Evolutionary conservation across 2,888 invertebrate genomes (phyloP).

Genomic region (Pterostichus niger): DNA sequence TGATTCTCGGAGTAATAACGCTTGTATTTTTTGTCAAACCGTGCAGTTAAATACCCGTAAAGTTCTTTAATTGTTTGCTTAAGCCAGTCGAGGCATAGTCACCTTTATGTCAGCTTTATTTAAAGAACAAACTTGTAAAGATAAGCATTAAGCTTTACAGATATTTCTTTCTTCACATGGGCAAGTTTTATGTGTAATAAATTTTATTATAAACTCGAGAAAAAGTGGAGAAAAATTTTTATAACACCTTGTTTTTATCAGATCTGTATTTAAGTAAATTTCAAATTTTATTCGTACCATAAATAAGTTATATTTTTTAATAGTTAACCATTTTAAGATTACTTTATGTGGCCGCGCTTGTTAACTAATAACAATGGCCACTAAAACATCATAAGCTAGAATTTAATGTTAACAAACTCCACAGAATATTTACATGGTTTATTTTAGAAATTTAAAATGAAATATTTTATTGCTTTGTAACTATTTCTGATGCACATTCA

Average conservation of each 20-base stretch:
- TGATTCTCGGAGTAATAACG: constrained; percentile 26
- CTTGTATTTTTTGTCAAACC: constrained; percentile 44
- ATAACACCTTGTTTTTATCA: constrained; percentile 63
- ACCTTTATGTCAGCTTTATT: constrained; percentile 30
- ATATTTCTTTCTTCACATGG: constrained; percentile 58
- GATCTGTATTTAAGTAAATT: constrained; percentile 64
- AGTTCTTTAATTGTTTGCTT: constrained; percentile 52
- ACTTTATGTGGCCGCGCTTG: constrained; percentile 10
- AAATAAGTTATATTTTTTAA: constrained; percentile 34
- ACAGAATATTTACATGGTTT: constrained; percentile 19
- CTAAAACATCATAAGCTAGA: constrained; percentile 37
- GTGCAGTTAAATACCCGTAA: constrained; percentile 38
- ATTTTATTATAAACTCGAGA: constrained; percentile 64
- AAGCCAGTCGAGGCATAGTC: constrained; percentile 8
- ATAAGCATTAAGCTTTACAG: constrained; percentile 54
- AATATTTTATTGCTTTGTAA: constrained; percentile 25
- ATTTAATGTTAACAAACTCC: constrained; percentile 8
- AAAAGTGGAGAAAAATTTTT: constrained; percentile 60
- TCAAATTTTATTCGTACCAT: constrained; percentile 52
- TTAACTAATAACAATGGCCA: constrained; percentile 44
- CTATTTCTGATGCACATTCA: constrained; percentile 30
- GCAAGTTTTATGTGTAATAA: constrained; percentile 63
- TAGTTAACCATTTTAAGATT: background rate
- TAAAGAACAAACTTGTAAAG: constrained; percentile 28
- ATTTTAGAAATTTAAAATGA: constrained; percentile 36